Percentiles rank a stretch among this genome's conserved stretches.
phyloP scores from a whole-genome alignment of 1,140 invertebrate genomes.

The Trachelipus rathkii region DNA sequence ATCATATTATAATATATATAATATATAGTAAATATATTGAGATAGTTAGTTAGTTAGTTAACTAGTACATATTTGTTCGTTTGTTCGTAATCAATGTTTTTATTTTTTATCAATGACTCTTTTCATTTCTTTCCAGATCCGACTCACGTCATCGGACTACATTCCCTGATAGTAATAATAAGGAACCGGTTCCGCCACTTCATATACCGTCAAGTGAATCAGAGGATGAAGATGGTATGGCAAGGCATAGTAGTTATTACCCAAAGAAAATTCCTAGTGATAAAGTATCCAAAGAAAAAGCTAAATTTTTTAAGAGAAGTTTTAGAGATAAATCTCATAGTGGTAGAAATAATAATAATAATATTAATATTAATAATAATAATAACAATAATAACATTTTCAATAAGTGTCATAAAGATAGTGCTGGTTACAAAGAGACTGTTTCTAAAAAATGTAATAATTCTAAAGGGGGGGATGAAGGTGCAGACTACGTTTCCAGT shows the following conservation, averaged over 20 bases:
- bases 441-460: slow-evolving; percentile 50
- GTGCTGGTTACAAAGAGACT: neutral
- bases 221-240: slow-evolving; percentile 41
- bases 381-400: slow-evolving; percentile 47
- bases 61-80: no score
- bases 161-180: neutral
- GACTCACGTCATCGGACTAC: slow-evolving; percentile 27
- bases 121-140: slow-evolving; percentile 28
- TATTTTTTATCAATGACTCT: neutral
- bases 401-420: neutral
- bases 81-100: no score
- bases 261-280: slow-evolving; percentile 54
- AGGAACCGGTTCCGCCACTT: neutral
- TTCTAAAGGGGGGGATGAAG: slow-evolving; percentile 52
- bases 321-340: slow-evolving; percentile 61
- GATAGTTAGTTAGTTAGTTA: no score
- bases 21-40: no score
- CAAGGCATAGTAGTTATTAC: slow-evolving; percentile 27
- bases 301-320: slow-evolving; percentile 74
- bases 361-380: slow-evolving; percentile 42
- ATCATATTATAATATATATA: no score
- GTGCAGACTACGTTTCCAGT: slow-evolving; percentile 26
- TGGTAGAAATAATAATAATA: neutral
- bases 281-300: slow-evolving; percentile 76
- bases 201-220: slow-evolving; percentile 34